A percentile compares a stretch with the other conserved stretches of the same genome.
These are phyloP conservation scores for Agrilus biguttatus DNA, from an alignment of 2,888 invertebrate genomes.

Conservation along the genomic window DNA sequence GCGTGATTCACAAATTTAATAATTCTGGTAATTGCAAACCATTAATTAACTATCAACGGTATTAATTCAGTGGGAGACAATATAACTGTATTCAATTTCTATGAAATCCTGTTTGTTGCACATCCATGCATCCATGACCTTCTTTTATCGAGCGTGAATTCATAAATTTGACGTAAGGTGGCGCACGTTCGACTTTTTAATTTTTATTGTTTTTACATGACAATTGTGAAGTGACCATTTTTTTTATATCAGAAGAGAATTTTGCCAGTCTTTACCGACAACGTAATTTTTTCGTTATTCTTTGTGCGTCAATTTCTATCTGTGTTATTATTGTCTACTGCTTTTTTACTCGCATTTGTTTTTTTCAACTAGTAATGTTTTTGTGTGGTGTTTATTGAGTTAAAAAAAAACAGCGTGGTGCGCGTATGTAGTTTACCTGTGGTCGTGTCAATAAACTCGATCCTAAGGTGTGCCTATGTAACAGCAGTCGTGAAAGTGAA, in stretches of 20 bases:
- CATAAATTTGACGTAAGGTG: constrained; percentile 6
- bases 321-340: background rate
- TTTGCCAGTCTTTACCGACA: too few species aligned
- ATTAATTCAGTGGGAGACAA: too few species aligned
- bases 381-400: constrained; percentile 1
- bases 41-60: too few species aligned
- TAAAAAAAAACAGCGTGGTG: constrained; percentile 5
- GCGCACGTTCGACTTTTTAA: constrained; percentile 8
- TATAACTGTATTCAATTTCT: too few species aligned
- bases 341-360: background rate
- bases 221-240: constrained; percentile 12
- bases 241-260: constrained; percentile 4
- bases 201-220: constrained; percentile 13
- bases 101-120: too few species aligned
- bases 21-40: too few species aligned
- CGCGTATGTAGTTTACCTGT: constrained; percentile 20
- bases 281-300: too few species aligned
- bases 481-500: constrained; percentile 30
- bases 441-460: constrained; percentile 32
- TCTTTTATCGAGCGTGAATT: too few species aligned
- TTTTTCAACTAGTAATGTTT: constrained; percentile 3
- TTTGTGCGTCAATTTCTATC: too few species aligned
- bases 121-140: too few species aligned
- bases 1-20: too few species aligned
- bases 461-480: constrained; percentile 29